Percentiles rank a stretch among this genome's conserved stretches.
Conservation (phyloP, 2,888 invertebrate species). For the Punctoribates punctum region DNA sequence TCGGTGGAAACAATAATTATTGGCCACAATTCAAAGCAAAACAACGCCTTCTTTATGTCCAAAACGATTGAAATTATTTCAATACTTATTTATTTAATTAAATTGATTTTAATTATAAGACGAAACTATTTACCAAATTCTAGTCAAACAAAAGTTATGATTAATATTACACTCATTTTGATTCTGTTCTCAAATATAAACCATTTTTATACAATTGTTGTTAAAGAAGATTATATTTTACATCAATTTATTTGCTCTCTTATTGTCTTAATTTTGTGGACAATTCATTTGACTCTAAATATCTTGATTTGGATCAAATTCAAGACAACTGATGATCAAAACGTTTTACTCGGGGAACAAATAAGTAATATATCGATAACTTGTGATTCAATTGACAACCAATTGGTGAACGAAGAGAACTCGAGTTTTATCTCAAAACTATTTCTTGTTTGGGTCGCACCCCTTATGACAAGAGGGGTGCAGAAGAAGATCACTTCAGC, state of each 20-base stretch:
- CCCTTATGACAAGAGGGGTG: slow-evolving; percentile 72
- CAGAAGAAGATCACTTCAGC: slow-evolving; percentile 15
- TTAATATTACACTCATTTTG: slow-evolving; percentile 15
- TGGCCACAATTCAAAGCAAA: background rate
- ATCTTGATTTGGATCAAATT: background rate
- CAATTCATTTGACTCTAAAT: background rate
- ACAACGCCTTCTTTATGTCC: slow-evolving; percentile 17
- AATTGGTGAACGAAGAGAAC: slow-evolving; percentile 62
- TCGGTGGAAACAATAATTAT: background rate
- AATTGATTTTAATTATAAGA: background rate
- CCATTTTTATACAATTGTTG: slow-evolving; percentile 19
- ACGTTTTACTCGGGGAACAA: slow-evolving; percentile 9
- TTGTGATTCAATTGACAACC: slow-evolving; percentile 25
- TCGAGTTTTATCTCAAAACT: slow-evolving; percentile 67
- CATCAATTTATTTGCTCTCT: slow-evolving; percentile 3
- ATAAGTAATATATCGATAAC: background rate
- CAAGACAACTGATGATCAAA: background rate
- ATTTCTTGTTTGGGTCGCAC: slow-evolving; percentile 82
- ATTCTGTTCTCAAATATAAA: background rate
- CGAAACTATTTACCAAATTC: background rate
- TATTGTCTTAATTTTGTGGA: slow-evolving; percentile 23
- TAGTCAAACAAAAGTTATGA: background rate
- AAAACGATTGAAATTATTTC: background rate
- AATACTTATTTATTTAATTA: background rate
- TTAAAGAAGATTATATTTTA: background rate